Conservation (phyloP, 2,888 invertebrate species). For the Apodemia duryi region DNA sequence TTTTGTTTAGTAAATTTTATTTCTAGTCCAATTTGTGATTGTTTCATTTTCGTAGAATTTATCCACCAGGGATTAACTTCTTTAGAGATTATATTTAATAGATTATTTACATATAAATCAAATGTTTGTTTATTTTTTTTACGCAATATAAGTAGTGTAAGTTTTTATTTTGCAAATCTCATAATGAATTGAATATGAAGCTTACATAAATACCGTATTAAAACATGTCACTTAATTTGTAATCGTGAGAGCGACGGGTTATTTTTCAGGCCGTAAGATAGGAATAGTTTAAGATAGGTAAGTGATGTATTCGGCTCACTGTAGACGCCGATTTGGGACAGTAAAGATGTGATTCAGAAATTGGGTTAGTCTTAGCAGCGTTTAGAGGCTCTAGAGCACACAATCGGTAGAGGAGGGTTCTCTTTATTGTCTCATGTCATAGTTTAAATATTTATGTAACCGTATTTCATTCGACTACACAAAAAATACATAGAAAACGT, state of each 20-base stretch:
- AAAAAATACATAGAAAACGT: conserved; percentile 7
- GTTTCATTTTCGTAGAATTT: neutral
- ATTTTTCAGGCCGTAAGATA: conserved; percentile 19
- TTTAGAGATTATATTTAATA: conserved; percentile 9
- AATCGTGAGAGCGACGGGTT: conserved; percentile 19
- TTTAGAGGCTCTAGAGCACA: conserved; percentile 13
- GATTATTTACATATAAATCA: conserved; percentile 11
- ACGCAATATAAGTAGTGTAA: neutral
- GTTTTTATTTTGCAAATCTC: neutral
- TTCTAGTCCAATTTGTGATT: conserved; percentile 2
- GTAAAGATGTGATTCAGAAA: conserved; percentile 35
- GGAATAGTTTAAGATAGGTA: conserved; percentile 17
- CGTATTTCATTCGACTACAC: conserved; percentile 13
- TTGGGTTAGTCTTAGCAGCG: neutral
- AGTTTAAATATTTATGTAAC: conserved; percentile 24
- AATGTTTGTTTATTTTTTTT: conserved; percentile 12
- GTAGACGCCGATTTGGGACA: conserved; percentile 35
- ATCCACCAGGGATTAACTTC: neutral
- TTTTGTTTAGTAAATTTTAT: neutral
- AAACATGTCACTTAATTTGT: conserved; percentile 10
- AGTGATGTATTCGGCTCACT: conserved; percentile 18
- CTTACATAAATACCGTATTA: conserved; percentile 11
- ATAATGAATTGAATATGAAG: neutral
- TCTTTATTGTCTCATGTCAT: conserved; percentile 44
- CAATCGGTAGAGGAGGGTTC: conserved; percentile 19